phyloP scores from a whole-genome alignment of 2,113 vertebrate species.

The Penelope pileata region DNA sequence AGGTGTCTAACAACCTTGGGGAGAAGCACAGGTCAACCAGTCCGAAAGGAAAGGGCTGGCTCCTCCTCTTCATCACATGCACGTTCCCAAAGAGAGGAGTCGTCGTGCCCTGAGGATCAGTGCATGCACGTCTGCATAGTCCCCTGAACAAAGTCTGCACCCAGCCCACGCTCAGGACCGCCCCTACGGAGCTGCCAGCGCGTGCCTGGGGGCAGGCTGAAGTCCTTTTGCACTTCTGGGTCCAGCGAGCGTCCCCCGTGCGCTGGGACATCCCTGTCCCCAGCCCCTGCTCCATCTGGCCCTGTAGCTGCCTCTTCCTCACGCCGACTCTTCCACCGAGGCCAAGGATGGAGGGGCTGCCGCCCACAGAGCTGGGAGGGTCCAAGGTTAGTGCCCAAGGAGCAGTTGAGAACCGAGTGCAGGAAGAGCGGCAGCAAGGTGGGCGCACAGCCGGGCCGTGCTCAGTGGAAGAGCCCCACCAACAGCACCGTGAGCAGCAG shows the following conservation, averaged over 20 bases:
- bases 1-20: neutral
- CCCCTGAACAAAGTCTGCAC: neutral
- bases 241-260: rapidly evolving
- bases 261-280: neutral
- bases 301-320: neutral
- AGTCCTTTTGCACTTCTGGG: neutral
- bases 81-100: conserved; percentile 25
- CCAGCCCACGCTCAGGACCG: neutral
- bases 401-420: neutral
- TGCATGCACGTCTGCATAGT: conserved; percentile 22
- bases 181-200: neutral
- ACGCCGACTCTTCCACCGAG: neutral
- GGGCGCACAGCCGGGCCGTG: neutral
- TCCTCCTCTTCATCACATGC: conserved; percentile 59
- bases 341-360: neutral
- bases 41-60: neutral
- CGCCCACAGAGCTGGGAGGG: conserved; percentile 35
- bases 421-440: neutral
- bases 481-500: conserved; percentile 28
- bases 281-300: neutral
- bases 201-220: neutral
- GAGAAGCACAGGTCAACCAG: neutral
- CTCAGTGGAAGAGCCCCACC: conserved; percentile 66
- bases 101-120: neutral
- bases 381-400: neutral